Percentiles rank a stretch among this genome's conserved stretches.
These are phyloP conservation scores for Limosa lapponica DNA, from an alignment of 2,797 vertebrate species.

Conservation along the genomic window DNA sequence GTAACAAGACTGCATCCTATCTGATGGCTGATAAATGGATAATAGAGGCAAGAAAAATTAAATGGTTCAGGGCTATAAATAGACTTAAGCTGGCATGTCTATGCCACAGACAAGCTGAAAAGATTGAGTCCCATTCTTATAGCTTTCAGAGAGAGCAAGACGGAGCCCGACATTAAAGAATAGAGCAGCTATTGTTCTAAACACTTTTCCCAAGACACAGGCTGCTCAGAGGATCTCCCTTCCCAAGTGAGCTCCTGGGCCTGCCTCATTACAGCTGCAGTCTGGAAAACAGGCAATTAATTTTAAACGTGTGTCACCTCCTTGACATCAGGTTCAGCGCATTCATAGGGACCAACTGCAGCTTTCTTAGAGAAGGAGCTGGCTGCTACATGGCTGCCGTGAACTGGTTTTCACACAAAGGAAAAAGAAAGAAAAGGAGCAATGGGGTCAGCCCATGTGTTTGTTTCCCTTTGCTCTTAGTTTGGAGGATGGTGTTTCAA, in stretches of 20 bases:
- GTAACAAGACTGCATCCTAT: neutral
- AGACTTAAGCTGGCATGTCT: neutral
- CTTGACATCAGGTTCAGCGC: slow-evolving; percentile 21
- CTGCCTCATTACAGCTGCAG: slow-evolving; percentile 48
- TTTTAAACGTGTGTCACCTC: neutral
- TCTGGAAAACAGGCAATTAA: slow-evolving; percentile 55
- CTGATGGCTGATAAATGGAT: slow-evolving; percentile 20
- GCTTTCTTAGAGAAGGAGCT: neutral
- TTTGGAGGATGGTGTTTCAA: neutral
- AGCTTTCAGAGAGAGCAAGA: slow-evolving; percentile 8
- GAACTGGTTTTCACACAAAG: neutral
- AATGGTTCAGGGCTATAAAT: slow-evolving; percentile 53
- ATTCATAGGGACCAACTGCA: neutral
- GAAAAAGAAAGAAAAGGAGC: neutral
- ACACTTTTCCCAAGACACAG: slow-evolving; percentile 1
- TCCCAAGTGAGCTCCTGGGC: neutral
- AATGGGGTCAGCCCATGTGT: neutral
- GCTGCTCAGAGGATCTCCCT: slow-evolving; percentile 22
- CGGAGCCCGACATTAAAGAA: neutral
- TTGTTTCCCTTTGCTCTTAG: neutral
- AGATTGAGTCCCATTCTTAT: slow-evolving; percentile 27
- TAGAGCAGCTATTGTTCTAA: slow-evolving; percentile 64
- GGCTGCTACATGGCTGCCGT: neutral
- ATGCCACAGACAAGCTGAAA: slow-evolving; percentile 10
- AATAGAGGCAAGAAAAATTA: slow-evolving; percentile 52